Evolutionary conservation across 1,140 invertebrate genomes (phyloP).

Genomic region (Scaptodrosophila lebanonensis): DNA sequence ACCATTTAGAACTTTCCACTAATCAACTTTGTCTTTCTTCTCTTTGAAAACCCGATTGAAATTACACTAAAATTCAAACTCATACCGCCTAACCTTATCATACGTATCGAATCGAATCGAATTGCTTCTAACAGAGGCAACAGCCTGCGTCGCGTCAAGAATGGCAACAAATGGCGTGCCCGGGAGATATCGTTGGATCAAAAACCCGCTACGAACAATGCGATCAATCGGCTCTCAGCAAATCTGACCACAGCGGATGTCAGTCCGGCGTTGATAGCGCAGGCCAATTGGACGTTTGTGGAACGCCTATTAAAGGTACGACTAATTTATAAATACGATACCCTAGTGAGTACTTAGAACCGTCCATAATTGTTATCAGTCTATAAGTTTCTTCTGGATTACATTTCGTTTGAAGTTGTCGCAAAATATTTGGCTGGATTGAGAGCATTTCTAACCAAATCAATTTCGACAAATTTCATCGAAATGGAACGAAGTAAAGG

Average conservation of each 20-base stretch:
- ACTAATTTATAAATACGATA: background rate
- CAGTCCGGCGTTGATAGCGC: conserved; percentile 87
- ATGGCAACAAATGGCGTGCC: conserved; percentile 80
- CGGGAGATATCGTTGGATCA: conserved; percentile 80
- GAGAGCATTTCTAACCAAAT: too few relatives aligned
- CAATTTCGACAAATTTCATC: too few relatives aligned
- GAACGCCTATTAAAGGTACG: conserved; percentile 95
- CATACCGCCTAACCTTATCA: conserved; percentile 35
- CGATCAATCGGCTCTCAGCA: conserved; percentile 67
- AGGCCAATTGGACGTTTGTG: conserved; percentile 99
- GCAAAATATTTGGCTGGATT: too few relatives aligned
- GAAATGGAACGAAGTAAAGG: too few relatives aligned
- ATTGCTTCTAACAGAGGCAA: conserved; percentile 78
- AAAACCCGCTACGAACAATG: conserved; percentile 54
- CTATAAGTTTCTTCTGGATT: too few relatives aligned
- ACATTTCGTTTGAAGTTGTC: too few relatives aligned
- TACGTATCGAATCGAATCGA: conserved; percentile 20
- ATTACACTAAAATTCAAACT: conserved; percentile 38
- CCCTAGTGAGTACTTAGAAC: too few relatives aligned
- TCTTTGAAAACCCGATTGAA: conserved; percentile 51
- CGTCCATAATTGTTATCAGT: too few relatives aligned
- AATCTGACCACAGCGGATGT: conserved; percentile 71
- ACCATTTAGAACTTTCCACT: conserved; percentile 30
- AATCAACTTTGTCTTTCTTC: conserved; percentile 50
- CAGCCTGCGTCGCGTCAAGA: conserved; percentile 80